Evolutionary conservation across 2,888 invertebrate species (phyloP).

Genomic region (Scaptomyza tumidula): DNA sequence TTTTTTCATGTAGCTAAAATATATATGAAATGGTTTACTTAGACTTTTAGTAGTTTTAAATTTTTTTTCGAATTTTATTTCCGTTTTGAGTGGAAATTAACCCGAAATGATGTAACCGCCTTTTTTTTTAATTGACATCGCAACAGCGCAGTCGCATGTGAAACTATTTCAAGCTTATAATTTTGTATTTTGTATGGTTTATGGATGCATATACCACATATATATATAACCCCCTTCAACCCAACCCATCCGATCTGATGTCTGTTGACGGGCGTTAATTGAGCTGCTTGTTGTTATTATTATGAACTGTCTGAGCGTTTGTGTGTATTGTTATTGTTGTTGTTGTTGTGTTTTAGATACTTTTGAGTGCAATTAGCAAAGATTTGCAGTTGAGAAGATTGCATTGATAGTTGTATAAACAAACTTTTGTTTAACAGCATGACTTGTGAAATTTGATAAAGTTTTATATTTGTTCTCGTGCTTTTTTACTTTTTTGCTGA

Average conservation of each 20-base stretch:
- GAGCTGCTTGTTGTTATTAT: constrained; percentile 69
- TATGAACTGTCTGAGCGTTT: constrained; percentile 23
- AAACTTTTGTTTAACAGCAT: background rate
- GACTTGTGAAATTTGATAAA: background rate
- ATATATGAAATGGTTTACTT: constrained; percentile 30
- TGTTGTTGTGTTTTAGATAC: constrained; percentile 40
- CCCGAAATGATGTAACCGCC: constrained; percentile 69
- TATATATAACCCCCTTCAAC: constrained; percentile 11
- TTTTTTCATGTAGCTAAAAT: constrained; percentile 22
- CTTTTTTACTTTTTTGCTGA: no score
- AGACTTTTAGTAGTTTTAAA: background rate
- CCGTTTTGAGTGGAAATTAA: constrained; percentile 70
- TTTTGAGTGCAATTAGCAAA: constrained; percentile 1
- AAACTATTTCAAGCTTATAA: constrained; percentile 69
- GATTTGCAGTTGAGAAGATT: background rate
- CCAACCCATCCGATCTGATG: constrained; percentile 1
- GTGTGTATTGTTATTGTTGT: constrained; percentile 15
- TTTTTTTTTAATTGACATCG: constrained; percentile 67
- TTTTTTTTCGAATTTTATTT: constrained; percentile 28
- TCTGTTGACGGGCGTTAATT: constrained; percentile 71
- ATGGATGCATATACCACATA: constrained; percentile 59
- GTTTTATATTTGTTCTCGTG: background rate
- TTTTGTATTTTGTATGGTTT: constrained; percentile 59
- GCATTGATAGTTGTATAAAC: background rate
- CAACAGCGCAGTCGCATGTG: constrained; percentile 55